phyloP scores from a whole-genome alignment of 2,888 invertebrate species.

The Unio delphinus region DNA sequence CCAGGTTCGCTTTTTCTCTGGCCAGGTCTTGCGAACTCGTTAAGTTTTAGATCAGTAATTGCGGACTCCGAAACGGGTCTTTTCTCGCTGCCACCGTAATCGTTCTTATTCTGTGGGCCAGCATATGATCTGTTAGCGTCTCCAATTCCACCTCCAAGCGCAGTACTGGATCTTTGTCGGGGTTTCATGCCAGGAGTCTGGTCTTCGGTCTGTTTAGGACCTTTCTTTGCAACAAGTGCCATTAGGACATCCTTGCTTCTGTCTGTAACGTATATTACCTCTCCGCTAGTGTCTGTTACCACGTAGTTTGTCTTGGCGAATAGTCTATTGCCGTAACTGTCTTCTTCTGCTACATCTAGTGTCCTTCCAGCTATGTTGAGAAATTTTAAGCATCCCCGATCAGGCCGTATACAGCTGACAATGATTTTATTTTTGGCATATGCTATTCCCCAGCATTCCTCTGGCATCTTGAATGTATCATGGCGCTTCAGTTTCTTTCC shows the following conservation, averaged over 20 bases:
- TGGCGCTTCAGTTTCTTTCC: conserved; percentile 32
- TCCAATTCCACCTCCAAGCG: conserved; percentile 13
- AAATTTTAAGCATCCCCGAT: conserved; percentile 32
- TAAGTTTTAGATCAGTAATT: too few relatives aligned
- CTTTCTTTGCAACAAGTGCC: conserved; percentile 17
- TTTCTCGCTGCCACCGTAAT: too few relatives aligned
- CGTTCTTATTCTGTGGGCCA: too few relatives aligned
- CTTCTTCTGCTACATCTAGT: conserved; percentile 34
- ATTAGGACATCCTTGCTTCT: conserved; percentile 34
- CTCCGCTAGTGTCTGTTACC: conserved; percentile 22
- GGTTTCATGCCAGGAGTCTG: conserved; percentile 3
- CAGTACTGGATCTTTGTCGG: conserved; percentile 31
- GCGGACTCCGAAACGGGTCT: too few relatives aligned
- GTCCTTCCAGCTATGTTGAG: conserved; percentile 31
- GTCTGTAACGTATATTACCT: conserved; percentile 33
- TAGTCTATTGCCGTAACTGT: conserved; percentile 26
- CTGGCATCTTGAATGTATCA: conserved; percentile 32
- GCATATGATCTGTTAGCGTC: too few relatives aligned
- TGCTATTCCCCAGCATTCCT: conserved; percentile 38
- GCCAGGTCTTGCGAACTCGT: too few relatives aligned
- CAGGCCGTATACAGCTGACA: conserved; percentile 30
- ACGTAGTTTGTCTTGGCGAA: conserved; percentile 40
- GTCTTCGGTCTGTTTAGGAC: too few relatives aligned
- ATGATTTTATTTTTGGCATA: conserved; percentile 24
- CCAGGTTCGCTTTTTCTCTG: too few relatives aligned